Conservation (phyloP, 2,113 vertebrate species). For the Neodon shergylaensis region DNA sequence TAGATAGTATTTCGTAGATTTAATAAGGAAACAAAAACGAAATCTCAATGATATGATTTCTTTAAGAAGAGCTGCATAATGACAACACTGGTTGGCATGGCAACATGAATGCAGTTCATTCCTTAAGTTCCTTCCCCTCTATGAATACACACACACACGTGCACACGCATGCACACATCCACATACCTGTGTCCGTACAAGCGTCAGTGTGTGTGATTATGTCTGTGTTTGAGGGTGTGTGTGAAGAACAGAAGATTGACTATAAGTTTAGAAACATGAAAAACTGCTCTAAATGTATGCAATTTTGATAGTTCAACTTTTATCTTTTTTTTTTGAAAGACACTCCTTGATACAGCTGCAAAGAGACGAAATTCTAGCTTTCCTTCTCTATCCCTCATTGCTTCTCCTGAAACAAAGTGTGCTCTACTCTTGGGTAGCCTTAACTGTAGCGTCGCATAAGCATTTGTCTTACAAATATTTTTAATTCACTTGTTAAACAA, state of each 20-base stretch:
- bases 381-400: neutral
- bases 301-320: neutral
- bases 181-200: rapidly evolving
- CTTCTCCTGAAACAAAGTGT: neutral
- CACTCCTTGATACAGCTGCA: neutral
- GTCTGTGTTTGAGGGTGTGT: no score
- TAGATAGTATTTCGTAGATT: neutral
- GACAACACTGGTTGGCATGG: neutral
- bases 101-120: neutral
- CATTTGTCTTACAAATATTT: neutral
- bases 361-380: neutral
- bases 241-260: neutral
- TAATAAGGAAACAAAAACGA: neutral
- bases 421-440: neutral
- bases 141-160: neutral
- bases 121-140: neutral
- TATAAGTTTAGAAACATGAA: neutral
- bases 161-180: neutral
- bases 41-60: neutral
- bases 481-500: neutral
- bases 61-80: neutral
- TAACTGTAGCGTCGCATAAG: neutral
- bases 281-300: neutral
- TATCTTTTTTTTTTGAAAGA: neutral
- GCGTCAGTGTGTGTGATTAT: no score